A percentile compares a stretch with the other conserved stretches of the same genome.
phyloP scores from a whole-genome alignment of 2,797 vertebrate genomes.

The Poeciliopsis gracilis region DNA sequence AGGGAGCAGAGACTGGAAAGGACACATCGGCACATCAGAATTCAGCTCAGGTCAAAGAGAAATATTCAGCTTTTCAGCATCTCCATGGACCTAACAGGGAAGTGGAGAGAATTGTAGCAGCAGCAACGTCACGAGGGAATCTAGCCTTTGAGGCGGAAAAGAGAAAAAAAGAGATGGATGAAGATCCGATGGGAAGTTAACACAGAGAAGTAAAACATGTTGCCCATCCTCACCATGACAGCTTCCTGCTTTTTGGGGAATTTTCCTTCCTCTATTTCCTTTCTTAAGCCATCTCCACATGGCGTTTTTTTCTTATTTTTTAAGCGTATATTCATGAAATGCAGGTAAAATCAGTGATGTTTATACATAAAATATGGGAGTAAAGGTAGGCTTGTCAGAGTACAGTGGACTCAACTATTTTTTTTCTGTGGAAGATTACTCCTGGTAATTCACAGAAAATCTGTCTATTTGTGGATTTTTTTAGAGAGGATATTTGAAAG shows the following conservation, averaged over 20 bases:
- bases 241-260: constrained; percentile 16
- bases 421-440: background rate
- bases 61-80: constrained; percentile 10
- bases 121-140: constrained; percentile 36
- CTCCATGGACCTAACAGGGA: constrained; percentile 32
- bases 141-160: constrained; percentile 34
- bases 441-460: background rate
- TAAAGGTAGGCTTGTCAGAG: background rate
- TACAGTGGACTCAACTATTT: background rate
- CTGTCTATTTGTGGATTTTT: background rate
- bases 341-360: background rate
- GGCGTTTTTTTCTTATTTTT: background rate
- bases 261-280: constrained; percentile 19
- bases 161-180: constrained; percentile 14
- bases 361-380: background rate
- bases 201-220: constrained; percentile 19
- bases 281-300: constrained; percentile 6
- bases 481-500: no score
- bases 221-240: constrained; percentile 52
- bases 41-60: constrained; percentile 10
- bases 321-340: background rate
- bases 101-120: constrained; percentile 29
- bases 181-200: constrained; percentile 33
- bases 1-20: constrained; percentile 12
- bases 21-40: constrained; percentile 8